Percentiles rank a stretch among this genome's conserved stretches.
phyloP scores from a whole-genome alignment of 2,113 vertebrate genomes.

The human region GRCh38 chr17:73464501-73465000 shows the following conservation, averaged over 20 bases:
- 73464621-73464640: neutral
- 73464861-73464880: neutral
- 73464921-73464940: neutral
- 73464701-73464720: neutral
- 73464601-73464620: neutral
- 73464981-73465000: accelerated
- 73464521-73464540: accelerated
- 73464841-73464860: neutral
- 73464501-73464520: no score
- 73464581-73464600: neutral
- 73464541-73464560: accelerated
- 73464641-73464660: neutral
- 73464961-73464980: neutral
- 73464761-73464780: neutral
- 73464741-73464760: neutral
- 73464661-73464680: neutral
- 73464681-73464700: neutral
- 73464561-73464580: neutral
- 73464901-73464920: neutral
- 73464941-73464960: neutral
- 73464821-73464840: neutral
- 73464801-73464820: neutral
- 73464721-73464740: neutral
- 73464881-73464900: neutral
- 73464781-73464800: no score